phyloP scores from a whole-genome alignment of 2,888 invertebrate genomes.

The Andrena flavipes region DNA sequence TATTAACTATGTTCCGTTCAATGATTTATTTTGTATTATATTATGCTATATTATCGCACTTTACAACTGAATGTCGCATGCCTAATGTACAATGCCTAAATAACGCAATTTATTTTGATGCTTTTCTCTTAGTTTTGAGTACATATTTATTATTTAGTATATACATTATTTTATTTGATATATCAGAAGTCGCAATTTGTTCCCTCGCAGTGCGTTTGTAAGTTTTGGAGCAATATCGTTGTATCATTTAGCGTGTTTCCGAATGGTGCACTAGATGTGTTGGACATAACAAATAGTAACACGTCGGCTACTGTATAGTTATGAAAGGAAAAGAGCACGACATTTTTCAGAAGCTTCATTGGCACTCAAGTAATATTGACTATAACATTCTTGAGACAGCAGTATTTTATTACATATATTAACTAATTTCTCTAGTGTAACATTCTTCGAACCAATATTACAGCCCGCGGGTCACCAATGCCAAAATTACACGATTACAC shows the following conservation, averaged over 20 bases:
- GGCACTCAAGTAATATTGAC: conserved; percentile 38
- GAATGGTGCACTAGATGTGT: conserved; percentile 25
- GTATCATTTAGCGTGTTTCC: conserved; percentile 38
- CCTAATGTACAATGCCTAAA: conserved; percentile 58
- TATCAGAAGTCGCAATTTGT: background rate
- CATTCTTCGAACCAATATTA: conserved; percentile 11
- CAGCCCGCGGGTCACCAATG: background rate
- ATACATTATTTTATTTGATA: conserved; percentile 33
- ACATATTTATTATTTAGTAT: conserved; percentile 39
- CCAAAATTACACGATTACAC: conserved; percentile 25
- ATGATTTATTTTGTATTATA: conserved; percentile 56
- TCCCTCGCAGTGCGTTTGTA: conserved; percentile 35
- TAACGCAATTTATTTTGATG: conserved; percentile 60
- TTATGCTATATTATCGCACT: conserved; percentile 56
- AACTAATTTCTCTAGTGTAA: conserved; percentile 45
- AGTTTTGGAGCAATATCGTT: conserved; percentile 33
- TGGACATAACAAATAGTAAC: conserved; percentile 17
- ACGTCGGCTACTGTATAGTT: conserved; percentile 18
- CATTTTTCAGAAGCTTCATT: conserved; percentile 53
- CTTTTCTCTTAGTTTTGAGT: conserved; percentile 59
- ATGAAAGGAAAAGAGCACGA: conserved; percentile 55
- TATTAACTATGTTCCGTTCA: conserved; percentile 28
- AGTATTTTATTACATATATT: conserved; percentile 19
- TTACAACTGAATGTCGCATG: conserved; percentile 70
- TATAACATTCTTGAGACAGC: conserved; percentile 40